phyloP scores from a whole-genome alignment of 2,113 vertebrate genomes.

The Cyprinodon variegatus region DNA sequence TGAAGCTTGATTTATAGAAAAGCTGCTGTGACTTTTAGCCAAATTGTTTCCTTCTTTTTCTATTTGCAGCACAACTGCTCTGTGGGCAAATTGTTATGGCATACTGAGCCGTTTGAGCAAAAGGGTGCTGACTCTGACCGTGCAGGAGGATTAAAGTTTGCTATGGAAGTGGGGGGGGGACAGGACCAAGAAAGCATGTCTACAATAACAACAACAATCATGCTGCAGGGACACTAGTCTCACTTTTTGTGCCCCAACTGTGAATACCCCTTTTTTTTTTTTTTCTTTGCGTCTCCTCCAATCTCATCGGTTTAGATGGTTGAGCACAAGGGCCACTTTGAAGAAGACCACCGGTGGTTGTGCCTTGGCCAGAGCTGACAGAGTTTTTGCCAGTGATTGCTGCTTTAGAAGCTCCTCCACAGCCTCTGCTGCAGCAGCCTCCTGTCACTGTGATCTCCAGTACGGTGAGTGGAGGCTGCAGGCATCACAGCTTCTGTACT shows the following conservation, averaged over 20 bases:
- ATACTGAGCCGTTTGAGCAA: constrained; percentile 45
- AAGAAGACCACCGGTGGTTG: constrained; percentile 70
- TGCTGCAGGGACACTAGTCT: constrained; percentile 72
- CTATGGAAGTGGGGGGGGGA: constrained; percentile 42
- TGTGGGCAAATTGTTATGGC: constrained; percentile 49
- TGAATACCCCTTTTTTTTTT: constrained; percentile 39
- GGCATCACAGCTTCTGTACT: constrained; percentile 32
- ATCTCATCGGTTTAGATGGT: constrained; percentile 71
- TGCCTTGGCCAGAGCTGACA: constrained; percentile 69
- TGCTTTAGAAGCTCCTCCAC: constrained; percentile 55
- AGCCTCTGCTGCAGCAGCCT: constrained; percentile 29
- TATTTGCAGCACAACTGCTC: constrained; percentile 34
- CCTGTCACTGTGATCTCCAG: constrained; percentile 39
- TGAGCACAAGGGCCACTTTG: constrained; percentile 75
- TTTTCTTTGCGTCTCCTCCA: constrained; percentile 31
- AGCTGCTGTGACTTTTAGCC: constrained; percentile 33
- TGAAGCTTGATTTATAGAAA: constrained; percentile 53
- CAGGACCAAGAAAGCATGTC: constrained; percentile 47
- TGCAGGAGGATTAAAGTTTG: constrained; percentile 59
- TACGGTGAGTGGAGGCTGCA: constrained; percentile 64
- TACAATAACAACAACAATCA: constrained; percentile 45
- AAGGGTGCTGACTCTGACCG: constrained; percentile 32
- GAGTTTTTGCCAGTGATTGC: constrained; percentile 62
- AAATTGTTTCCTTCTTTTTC: constrained; percentile 39
- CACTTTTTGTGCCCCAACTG: constrained; percentile 68